phyloP scores from a whole-genome alignment of 1,140 invertebrate species.

The Plodia interpunctella region DNA sequence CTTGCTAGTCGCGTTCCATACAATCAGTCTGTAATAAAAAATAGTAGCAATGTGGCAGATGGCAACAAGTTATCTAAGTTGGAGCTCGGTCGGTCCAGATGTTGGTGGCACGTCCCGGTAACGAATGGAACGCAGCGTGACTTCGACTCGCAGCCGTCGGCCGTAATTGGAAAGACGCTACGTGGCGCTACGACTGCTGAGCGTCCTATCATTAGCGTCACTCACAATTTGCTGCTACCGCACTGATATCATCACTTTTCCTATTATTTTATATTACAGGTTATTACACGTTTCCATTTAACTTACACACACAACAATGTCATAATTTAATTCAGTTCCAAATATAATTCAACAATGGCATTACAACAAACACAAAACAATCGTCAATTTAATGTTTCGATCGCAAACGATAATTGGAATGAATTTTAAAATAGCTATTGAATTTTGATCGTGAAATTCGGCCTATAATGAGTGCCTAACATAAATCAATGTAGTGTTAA shows the following conservation, averaged over 20 bases:
- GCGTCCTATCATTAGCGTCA: constrained; percentile 71
- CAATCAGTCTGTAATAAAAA: constrained; percentile 12
- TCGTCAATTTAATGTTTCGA: background rate
- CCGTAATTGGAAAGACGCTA: constrained; percentile 66
- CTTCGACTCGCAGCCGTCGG: constrained; percentile 37
- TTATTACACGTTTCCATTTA: too few species aligned
- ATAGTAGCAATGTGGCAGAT: constrained; percentile 17
- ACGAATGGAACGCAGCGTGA: constrained; percentile 63
- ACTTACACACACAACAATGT: too few species aligned
- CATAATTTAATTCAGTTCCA: background rate
- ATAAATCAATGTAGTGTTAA: constrained; percentile 2
- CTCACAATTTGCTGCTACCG: constrained; percentile 52
- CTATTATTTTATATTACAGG: constrained; percentile 14
- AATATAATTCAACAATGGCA: background rate
- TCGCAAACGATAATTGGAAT: constrained; percentile 5
- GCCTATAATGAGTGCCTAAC: background rate
- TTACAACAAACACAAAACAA: background rate
- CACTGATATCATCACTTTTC: constrained; percentile 24
- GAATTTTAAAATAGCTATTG: constrained; percentile 2
- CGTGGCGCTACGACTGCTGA: constrained; percentile 57
- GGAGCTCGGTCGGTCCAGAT: constrained; percentile 46
- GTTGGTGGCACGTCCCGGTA: constrained; percentile 62
- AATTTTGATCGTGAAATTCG: constrained; percentile 2
- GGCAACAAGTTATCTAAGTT: constrained; percentile 49
- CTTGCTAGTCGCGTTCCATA: background rate